Conservation (phyloP, 2,797 vertebrate species). For the Semotilus atromaculatus region DNA sequence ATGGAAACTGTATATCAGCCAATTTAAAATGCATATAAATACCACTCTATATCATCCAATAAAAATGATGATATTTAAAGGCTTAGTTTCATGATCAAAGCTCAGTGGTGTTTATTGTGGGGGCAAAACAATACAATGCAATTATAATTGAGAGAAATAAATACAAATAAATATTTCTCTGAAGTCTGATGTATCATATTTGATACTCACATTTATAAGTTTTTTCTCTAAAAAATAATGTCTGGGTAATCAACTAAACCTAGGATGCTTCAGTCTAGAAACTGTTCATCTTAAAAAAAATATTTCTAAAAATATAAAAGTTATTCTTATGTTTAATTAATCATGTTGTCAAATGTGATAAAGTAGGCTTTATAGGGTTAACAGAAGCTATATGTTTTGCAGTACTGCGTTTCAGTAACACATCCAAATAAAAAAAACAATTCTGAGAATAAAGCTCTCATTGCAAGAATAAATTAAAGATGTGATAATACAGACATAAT, state of each 20-base stretch:
- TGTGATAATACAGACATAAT: background rate
- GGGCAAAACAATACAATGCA: background rate
- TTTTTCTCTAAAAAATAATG: background rate
- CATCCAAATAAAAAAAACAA: background rate
- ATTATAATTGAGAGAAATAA: background rate
- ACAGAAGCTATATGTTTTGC: background rate
- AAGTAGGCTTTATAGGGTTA: background rate
- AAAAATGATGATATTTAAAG: background rate
- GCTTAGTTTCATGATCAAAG: too few relatives aligned
- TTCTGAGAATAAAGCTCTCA: background rate
- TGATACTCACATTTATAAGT: background rate
- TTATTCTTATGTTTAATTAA: background rate
- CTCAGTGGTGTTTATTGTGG: background rate
- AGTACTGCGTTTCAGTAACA: background rate
- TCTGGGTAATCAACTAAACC: background rate
- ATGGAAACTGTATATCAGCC: background rate
- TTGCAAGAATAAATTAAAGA: background rate
- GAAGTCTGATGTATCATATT: background rate
- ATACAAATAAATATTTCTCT: background rate
- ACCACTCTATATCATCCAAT: background rate
- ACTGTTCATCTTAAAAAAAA: background rate
- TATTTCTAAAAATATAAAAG: background rate
- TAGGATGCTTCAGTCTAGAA: background rate
- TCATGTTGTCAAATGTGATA: background rate
- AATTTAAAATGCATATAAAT: background rate